Percentiles rank a stretch among this genome's conserved stretches.
Evolutionary conservation across 2,888 invertebrate genomes (phyloP).

Genomic region (Trisateles emortualis): DNA sequence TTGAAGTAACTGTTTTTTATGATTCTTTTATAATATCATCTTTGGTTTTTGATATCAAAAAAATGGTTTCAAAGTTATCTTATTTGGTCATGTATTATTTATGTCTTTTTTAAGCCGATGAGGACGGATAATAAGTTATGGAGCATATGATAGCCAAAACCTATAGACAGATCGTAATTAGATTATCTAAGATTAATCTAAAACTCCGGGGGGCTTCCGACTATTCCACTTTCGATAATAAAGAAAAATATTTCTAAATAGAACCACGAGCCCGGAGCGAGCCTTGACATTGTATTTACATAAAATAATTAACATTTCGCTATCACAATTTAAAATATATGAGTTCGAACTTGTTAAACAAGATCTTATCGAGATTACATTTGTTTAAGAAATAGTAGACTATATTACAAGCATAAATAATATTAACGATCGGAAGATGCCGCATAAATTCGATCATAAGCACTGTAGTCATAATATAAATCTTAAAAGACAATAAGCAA

Average conservation of each 20-base stretch:
- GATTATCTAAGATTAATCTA: slow-evolving; percentile 33
- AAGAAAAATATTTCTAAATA: slow-evolving; percentile 23
- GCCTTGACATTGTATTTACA: slow-evolving; percentile 39
- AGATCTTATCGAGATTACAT: slow-evolving; percentile 36
- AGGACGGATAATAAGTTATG: not conserved
- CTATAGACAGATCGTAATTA: slow-evolving; percentile 20
- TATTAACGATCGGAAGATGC: slow-evolving; percentile 53
- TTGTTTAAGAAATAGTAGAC: slow-evolving; percentile 35
- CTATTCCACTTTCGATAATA: slow-evolving; percentile 11
- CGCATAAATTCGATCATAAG: slow-evolving; percentile 56
- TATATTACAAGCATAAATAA: slow-evolving; percentile 48
- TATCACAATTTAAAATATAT: slow-evolving; percentile 29
- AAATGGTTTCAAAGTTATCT: too few relatives aligned
- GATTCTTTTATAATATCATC: too few relatives aligned
- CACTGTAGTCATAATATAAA: slow-evolving; percentile 61
- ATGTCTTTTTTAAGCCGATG: not conserved
- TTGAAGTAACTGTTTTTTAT: too few relatives aligned
- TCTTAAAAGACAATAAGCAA: slow-evolving; percentile 56
- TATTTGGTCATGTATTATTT: too few relatives aligned
- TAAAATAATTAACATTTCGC: slow-evolving; percentile 42
- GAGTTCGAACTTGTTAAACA: slow-evolving; percentile 30
- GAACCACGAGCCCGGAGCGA: slow-evolving; percentile 21
- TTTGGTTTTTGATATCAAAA: too few relatives aligned
- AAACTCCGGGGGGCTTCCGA: slow-evolving; percentile 9
- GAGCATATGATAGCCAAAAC: not conserved